Base-by-base conservation (phyloP, 2,113 vertebrate species). In the Serilophus lunatus region DNA sequence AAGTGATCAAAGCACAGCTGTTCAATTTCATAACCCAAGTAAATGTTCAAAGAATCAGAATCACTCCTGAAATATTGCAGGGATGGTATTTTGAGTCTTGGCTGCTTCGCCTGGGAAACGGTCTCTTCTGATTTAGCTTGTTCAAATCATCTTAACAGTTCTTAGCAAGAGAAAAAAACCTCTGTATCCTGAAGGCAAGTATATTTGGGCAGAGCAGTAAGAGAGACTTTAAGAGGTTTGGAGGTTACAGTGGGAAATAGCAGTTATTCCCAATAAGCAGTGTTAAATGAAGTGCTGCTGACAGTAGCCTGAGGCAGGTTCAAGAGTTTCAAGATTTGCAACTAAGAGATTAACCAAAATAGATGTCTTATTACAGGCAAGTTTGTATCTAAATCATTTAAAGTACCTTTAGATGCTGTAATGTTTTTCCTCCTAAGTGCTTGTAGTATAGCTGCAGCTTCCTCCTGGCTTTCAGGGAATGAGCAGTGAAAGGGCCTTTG, bases 291-390 rank as follows among this genome's bases (percentile, higher is more conserved):
- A 97, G 82, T 92, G 90, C 93, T 92, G 92, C 96, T 97, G 97
- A 97, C 97, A 97, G 97, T 94, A 97, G 94, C 96, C 97, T 91
- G 61, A 91, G 96, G 97, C 96, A 96, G 92, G 95, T 97, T 97
- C 96, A 97, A 95, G 88, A 94, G 95, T 96, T 96, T 96, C 93
- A 94, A 95, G 96, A 96, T 97, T 96, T 96, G 95, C 91, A 96
- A 97, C 95, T 91, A 94, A 94, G 93, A 96, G 95, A 97, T 97
- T 97, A 97, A 96, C 96, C 93, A 94, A 97, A 97, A 97, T 97
- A 94, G 92, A 94, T 97, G 94, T 96, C 96, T 97, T 97, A 95
- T 97, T 97, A 97, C 82, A 93, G 95, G 94, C 78, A 82, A 92
- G 95, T 96, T 96, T 96, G 95, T 95, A 95, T 90, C 95, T 97